Evolutionary conservation across 2,888 invertebrate species (phyloP).

Genomic region (Pollenia labialis): DNA sequence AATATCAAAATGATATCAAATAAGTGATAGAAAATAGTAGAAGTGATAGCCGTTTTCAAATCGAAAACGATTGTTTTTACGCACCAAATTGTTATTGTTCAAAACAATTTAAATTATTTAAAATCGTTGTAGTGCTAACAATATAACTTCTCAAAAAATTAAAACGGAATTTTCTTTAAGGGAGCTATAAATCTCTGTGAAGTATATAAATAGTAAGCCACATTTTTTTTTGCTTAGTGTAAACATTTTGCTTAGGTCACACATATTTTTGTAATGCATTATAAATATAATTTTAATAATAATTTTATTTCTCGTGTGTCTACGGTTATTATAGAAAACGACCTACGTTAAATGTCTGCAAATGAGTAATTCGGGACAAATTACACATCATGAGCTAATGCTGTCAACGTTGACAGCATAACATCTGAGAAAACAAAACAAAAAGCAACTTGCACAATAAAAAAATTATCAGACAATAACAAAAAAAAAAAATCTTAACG

Average conservation of each 20-base stretch:
- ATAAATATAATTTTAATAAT: constrained; percentile 7
- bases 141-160: no score
- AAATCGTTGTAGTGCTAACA: no score
- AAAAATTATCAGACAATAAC: constrained; percentile 17
- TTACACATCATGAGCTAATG: constrained; percentile 50
- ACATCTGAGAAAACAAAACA: constrained; percentile 48
- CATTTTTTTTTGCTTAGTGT: not conserved
- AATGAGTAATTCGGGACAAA: constrained; percentile 45
- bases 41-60: no score
- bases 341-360: constrained; percentile 48
- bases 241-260: constrained; percentile 22
- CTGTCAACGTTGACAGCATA: constrained; percentile 65
- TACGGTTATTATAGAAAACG: constrained; percentile 1
- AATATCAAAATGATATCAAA: no score
- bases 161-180: no score
- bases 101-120: no score
- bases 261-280: constrained; percentile 11
- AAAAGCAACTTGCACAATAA: constrained; percentile 9
- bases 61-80: no score
- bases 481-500: constrained; percentile 2
- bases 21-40: no score
- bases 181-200: no score
- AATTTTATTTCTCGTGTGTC: constrained; percentile 5
- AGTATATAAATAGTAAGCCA: no score
- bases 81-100: no score